Base-by-base conservation (phyloP, 2,888 invertebrate species). In the Andrena haemorrhoa region DNA sequence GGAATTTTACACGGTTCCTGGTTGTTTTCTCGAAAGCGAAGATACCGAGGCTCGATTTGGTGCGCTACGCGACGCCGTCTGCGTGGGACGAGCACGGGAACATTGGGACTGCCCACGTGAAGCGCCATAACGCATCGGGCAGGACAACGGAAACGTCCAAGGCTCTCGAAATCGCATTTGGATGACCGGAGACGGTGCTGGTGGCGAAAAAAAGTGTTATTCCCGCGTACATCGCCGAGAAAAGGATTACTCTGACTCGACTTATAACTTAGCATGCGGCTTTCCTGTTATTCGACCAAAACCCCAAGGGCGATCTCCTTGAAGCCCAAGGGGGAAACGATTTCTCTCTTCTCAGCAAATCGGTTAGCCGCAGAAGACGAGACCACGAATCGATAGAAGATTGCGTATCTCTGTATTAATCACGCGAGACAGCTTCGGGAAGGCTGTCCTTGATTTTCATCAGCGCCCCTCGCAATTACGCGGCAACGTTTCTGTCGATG, bases 61-160 rank as follows among this genome's bases (percentile, higher is more conserved):
- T 58, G 79, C 41, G 84, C 78, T 77, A 77, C 64, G 74, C 73
- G 83, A 79, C 63, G 69, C 63, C 26, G 72, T 51, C 2, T 8
- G 85, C 88, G 88, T 88, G 78, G 87, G 88, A 41, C n/a, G 83
- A 6, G 20, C 12, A 29, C 53, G 69, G 56, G 69, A 64, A 80
- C 65, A 64, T 82, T 53, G n/a, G 23, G 61, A 78, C 83, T 85
- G 33, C 86, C 86, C 84, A 88, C 85, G 75, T 82, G 60, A 35
- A 35, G 29, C 53, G 35, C 29, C 51, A 53, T 70, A 81, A 75
- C 76, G 73, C 73, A 76, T 69, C 68, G 56, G 58, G 70, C 53
- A 73, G 86, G 82, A 79, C 75, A 75, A 16, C 41, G 41, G 41
- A 41, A 41, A 41, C 16, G 16, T 41, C 75, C 86, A 77, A 75